phyloP scores from a whole-genome alignment of 2,888 invertebrate genomes.

The Ernsta delagoae region DNA sequence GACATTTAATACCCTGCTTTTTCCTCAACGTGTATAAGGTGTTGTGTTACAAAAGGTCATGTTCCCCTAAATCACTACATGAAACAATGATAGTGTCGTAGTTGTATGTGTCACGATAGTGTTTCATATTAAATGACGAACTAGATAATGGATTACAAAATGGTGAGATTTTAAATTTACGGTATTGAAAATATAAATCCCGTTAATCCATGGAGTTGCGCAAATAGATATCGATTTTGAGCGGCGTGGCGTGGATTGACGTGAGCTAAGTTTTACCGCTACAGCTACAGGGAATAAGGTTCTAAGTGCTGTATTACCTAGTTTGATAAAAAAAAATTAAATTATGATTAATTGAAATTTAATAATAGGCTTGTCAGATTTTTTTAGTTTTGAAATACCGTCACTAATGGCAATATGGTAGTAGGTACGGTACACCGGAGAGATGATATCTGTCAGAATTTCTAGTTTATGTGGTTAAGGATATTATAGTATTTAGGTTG shows the following conservation, averaged over 20 bases:
- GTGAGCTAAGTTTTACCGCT: background rate
- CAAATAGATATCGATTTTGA: conserved; percentile 10
- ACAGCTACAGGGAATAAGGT: no score
- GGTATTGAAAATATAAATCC: conserved; percentile 1
- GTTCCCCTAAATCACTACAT: conserved; percentile 5
- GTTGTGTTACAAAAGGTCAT: conserved; percentile 19
- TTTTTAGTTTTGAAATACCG: no score
- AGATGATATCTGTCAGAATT: no score
- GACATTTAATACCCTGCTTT: conserved; percentile 22
- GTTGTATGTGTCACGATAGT: no score
- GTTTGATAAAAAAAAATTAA: no score
- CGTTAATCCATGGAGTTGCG: conserved; percentile 9
- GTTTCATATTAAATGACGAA: background rate
- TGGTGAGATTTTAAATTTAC: background rate
- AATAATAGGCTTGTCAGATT: no score
- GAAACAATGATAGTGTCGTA: background rate
- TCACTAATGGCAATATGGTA: no score
- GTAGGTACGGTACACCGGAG: no score
- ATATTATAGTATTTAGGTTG: no score
- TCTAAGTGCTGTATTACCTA: no score
- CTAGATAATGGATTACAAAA: background rate
- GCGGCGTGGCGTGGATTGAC: conserved; percentile 3
- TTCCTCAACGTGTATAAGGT: conserved; percentile 17
- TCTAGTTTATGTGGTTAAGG: no score
- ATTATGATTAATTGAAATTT: no score